phyloP scores from a whole-genome alignment of 1,140 invertebrate species.

The Ceratosolen solmsi region DNA sequence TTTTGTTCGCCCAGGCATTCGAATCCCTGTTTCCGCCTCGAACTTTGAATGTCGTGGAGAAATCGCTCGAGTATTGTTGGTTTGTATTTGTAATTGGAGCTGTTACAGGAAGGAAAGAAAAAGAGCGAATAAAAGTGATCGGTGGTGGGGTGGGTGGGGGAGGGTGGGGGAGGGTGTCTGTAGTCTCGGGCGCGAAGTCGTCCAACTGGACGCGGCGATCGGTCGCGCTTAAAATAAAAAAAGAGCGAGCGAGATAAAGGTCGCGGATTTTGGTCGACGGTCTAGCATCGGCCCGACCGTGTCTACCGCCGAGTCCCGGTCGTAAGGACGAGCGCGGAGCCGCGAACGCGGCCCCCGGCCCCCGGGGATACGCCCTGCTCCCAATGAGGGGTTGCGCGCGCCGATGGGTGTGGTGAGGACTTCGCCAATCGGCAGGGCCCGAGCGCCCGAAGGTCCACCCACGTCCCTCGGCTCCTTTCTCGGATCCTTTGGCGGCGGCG shows the following conservation, averaged over 20 bases:
- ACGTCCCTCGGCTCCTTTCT: neutral
- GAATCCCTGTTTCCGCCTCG: too few species aligned
- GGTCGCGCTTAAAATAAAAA: neutral
- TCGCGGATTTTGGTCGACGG: neutral
- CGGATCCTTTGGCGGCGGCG: neutral
- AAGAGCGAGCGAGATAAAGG: too few species aligned
- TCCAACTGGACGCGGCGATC: too few species aligned
- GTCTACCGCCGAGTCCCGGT: neutral
- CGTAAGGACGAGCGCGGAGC: neutral
- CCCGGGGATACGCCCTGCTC: constrained; percentile 16
- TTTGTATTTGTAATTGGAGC: neutral
- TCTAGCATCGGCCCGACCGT: neutral
- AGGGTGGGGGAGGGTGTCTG: neutral
- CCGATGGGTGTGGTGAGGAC: constrained; percentile 7
- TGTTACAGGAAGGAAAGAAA: neutral
- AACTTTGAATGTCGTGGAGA: neutral
- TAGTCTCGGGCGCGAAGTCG: too few species aligned
- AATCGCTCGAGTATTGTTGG: neutral
- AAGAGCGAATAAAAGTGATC: neutral
- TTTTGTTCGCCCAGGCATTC: too few species aligned
- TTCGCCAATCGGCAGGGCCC: constrained; percentile 12
- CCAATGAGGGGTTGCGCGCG: constrained; percentile 40
- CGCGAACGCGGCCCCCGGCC: neutral
- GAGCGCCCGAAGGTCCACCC: constrained; percentile 20
- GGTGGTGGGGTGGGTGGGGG: neutral